Conservation (phyloP, 2,888 invertebrate genomes). For the Dasysyrphus tricinctus region DNA sequence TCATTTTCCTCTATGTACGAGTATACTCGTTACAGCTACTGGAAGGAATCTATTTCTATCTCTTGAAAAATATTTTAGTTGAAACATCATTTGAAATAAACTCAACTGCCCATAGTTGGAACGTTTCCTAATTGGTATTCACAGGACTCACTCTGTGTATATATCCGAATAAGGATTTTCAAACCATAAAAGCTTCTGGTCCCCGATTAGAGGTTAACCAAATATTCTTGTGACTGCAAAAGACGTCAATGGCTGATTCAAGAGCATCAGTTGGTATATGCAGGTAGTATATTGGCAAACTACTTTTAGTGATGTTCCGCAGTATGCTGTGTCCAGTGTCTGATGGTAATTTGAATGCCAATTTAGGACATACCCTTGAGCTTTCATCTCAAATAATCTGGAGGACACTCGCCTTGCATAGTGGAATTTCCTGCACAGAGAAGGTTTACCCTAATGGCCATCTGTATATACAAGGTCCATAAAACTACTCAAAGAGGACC, state of each 20-base stretch:
- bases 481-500: constrained; percentile 33
- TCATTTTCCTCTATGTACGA: neutral
- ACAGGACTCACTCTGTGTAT: constrained; percentile 5
- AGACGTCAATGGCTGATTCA: constrained; percentile 17
- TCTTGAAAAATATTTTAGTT: constrained; percentile 21
- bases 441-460: neutral
- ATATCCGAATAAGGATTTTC: constrained; percentile 5
- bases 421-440: neutral
- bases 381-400: neutral
- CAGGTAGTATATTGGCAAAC: neutral
- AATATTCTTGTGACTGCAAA: constrained; percentile 51
- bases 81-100: constrained; percentile 23
- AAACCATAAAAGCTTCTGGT: constrained; percentile 37
- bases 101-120: neutral
- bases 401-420: neutral
- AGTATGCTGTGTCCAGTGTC: constrained; percentile 15
- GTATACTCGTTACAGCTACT: neutral
- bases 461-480: constrained; percentile 46
- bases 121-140: constrained; percentile 56
- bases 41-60: neutral
- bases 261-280: neutral
- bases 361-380: neutral
- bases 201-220: constrained; percentile 60
- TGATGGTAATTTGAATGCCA: constrained; percentile 39
- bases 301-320: constrained; percentile 11